These are phyloP conservation scores for Neoaliturus tenellus DNA, from an alignment of 2,888 invertebrate genomes.

Conservation along the genomic window DNA sequence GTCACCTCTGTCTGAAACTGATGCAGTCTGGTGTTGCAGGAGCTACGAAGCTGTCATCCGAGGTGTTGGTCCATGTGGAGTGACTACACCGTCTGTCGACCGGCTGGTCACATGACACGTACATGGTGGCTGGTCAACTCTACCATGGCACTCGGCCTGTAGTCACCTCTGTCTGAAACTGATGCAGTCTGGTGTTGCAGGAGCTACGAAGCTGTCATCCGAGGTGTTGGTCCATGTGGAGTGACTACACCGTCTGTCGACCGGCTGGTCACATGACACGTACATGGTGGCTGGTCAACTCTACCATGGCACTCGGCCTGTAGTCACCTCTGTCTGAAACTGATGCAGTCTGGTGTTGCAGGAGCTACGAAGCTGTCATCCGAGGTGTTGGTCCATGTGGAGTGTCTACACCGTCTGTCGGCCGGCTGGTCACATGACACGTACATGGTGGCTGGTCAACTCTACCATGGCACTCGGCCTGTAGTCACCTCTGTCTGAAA, in stretches of 20 bases:
- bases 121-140: slow-evolving; percentile 89
- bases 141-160: slow-evolving; percentile 95
- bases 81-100: slow-evolving; percentile 87
- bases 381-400: slow-evolving; percentile 87
- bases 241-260: slow-evolving; percentile 87
- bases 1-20: too few species aligned
- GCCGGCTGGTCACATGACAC: slow-evolving; percentile 89
- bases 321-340: neutral
- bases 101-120: slow-evolving; percentile 92
- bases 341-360: too few species aligned
- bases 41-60: slow-evolving; percentile 75
- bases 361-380: slow-evolving; percentile 72
- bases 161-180: slow-evolving; percentile 77
- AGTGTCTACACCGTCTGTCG: slow-evolving; percentile 87
- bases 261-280: slow-evolving; percentile 89
- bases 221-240: slow-evolving; percentile 88
- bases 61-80: slow-evolving; percentile 86
- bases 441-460: slow-evolving; percentile 88
- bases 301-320: slow-evolving; percentile 91
- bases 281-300: slow-evolving; percentile 91
- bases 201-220: slow-evolving; percentile 76
- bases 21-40: too few species aligned
- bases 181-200: too few species aligned
- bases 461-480: neutral
- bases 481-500: neutral